Conservation (phyloP, 1,140 invertebrate genomes). For the Xylocopa sonorina region DNA sequence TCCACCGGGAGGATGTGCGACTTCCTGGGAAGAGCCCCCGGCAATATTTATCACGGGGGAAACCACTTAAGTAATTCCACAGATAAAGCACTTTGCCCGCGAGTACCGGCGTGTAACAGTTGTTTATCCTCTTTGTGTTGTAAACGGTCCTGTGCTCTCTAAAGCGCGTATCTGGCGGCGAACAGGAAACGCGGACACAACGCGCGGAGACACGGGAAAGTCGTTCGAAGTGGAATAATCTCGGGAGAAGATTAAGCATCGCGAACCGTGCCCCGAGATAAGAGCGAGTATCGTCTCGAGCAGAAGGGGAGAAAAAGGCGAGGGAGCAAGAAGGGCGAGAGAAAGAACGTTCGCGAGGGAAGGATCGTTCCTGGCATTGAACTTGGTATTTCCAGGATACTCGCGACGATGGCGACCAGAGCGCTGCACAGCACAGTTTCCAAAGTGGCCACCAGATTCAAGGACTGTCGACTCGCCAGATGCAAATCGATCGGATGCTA, state of each 20-base stretch:
- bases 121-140: slow-evolving; percentile 29
- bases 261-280: not conserved
- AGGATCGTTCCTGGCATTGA: slow-evolving; percentile 17
- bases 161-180: not conserved
- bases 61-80: slow-evolving; percentile 32
- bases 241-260: not conserved
- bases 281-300: too few relatives aligned
- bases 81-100: slow-evolving; percentile 21
- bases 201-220: not conserved
- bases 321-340: not conserved
- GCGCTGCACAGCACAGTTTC: slow-evolving; percentile 32
- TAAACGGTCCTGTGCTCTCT: slow-evolving; percentile 9
- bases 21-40: slow-evolving; percentile 41
- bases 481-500: slow-evolving; percentile 51
- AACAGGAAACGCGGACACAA: not conserved
- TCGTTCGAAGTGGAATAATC: too few relatives aligned
- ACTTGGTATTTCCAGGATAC: slow-evolving; percentile 27
- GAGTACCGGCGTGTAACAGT: slow-evolving; percentile 40
- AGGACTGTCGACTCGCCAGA: slow-evolving; percentile 30
- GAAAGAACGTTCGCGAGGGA: too few relatives aligned
- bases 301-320: not conserved
- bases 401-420: not conserved
- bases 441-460: slow-evolving; percentile 31
- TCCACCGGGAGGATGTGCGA: slow-evolving; percentile 23
- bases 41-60: slow-evolving; percentile 41